Evolutionary conservation across 2,797 vertebrate genomes (phyloP).

Genomic region (Aplochiton taeniatus): DNA sequence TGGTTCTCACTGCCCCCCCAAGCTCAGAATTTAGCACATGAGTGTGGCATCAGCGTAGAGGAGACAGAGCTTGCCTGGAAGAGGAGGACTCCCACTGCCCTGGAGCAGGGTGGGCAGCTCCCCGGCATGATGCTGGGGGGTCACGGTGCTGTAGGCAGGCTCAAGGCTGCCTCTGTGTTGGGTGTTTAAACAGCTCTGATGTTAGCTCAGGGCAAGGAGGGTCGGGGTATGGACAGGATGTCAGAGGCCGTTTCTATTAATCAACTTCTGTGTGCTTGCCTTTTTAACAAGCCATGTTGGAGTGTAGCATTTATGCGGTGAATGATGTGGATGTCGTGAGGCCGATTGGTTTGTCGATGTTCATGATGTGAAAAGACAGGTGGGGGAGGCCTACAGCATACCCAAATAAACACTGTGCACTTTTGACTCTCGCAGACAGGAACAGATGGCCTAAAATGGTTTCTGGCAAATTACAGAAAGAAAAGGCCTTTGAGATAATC

Average conservation of each 20-base stretch:
- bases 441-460: conserved; percentile 27
- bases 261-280: background rate
- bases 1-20: conserved; percentile 28
- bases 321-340: too few species aligned
- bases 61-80: conserved; percentile 58
- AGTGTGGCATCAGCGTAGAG: conserved; percentile 39
- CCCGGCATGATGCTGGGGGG: background rate
- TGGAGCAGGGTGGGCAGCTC: conserved; percentile 28
- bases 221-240: conserved; percentile 25
- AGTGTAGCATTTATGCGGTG: too few species aligned
- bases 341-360: too few species aligned
- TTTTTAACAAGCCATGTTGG: background rate
- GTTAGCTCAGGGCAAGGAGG: conserved; percentile 26
- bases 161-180: conserved; percentile 3
- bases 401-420: conserved; percentile 3
- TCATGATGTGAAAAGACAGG: too few species aligned
- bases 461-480: conserved; percentile 15
- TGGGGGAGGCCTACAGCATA: conserved; percentile 24
- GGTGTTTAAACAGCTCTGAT: conserved; percentile 52
- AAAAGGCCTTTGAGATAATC: conserved; percentile 20
- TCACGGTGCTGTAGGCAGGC: conserved; percentile 55
- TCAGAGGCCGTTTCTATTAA: conserved; percentile 28
- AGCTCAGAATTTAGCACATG: conserved; percentile 43
- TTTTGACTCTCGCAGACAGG: conserved; percentile 20
- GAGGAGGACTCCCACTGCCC: conserved; percentile 35